These are phyloP conservation scores for Sclerodermus sp. DNA, from an alignment of 2,888 invertebrate genomes.

Conservation along the genomic window DNA sequence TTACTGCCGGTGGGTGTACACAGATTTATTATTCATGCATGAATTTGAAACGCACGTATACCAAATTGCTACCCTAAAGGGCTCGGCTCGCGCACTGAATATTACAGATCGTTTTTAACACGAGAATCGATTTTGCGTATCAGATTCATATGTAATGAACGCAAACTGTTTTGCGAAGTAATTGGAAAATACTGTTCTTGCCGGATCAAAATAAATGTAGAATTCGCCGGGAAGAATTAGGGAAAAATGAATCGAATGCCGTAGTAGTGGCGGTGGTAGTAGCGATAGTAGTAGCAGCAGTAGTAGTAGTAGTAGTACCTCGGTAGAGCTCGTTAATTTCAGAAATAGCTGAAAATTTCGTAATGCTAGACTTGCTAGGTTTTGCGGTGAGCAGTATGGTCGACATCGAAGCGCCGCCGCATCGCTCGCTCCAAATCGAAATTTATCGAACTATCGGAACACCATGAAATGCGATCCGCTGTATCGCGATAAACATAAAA, in stretches of 20 bases:
- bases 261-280: too few relatives aligned
- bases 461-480: constrained; percentile 10
- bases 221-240: too few relatives aligned
- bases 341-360: too few relatives aligned
- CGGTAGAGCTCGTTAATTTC: too few relatives aligned
- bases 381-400: neutral
- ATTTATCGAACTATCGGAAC: constrained; percentile 13
- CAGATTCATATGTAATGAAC: constrained; percentile 20
- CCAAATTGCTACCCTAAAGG: constrained; percentile 27
- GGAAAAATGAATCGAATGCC: too few relatives aligned
- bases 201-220: too few relatives aligned
- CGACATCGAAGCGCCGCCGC: neutral
- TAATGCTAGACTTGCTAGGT: too few relatives aligned
- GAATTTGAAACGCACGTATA: constrained; percentile 28
- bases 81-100: constrained; percentile 14
- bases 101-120: constrained; percentile 23
- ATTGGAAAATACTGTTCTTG: neutral
- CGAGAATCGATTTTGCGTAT: constrained; percentile 24
- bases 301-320: too few relatives aligned
- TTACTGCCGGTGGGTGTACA: constrained; percentile 19
- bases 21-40: constrained; percentile 35
- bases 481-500: constrained; percentile 12
- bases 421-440: constrained; percentile 7
- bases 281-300: too few relatives aligned
- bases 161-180: neutral